phyloP scores from a whole-genome alignment of 2,113 vertebrate genomes.

The Labeo rohita region DNA sequence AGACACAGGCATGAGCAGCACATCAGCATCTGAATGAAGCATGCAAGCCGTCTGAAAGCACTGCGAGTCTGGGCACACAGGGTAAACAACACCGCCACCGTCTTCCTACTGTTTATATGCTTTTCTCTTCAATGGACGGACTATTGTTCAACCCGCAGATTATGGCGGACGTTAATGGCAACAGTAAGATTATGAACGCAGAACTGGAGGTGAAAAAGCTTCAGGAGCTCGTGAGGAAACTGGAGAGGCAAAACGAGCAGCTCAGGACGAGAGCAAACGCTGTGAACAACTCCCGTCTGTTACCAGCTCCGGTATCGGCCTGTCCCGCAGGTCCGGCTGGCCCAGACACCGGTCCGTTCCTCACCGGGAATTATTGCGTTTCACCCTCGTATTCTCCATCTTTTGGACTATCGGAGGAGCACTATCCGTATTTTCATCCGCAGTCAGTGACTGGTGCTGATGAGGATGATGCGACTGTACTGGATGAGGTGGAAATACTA shows the following conservation, averaged over 20 bases:
- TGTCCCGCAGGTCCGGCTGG: background rate
- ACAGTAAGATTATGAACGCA: conserved; percentile 79
- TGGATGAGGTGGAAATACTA: conserved; percentile 91
- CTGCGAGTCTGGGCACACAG: conserved; percentile 50
- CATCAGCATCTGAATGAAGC: conserved; percentile 57
- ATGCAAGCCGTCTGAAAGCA: conserved; percentile 43
- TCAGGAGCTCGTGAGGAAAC: conserved; percentile 90
- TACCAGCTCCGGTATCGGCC: too few relatives aligned
- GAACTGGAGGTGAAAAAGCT: conserved; percentile 97
- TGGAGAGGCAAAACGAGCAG: conserved; percentile 94
- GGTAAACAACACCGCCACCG: conserved; percentile 64
- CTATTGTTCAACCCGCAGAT: conserved; percentile 73
- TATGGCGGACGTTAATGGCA: conserved; percentile 81
- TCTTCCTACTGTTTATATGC: conserved; percentile 35
- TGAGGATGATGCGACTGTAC: conserved; percentile 69
- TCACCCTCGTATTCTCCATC: conserved; percentile 71
- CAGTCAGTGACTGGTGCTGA: conserved; percentile 67
- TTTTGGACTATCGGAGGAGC: conserved; percentile 71
- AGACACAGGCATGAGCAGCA: conserved; percentile 1
- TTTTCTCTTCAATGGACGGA: conserved; percentile 72
- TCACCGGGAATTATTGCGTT: conserved; percentile 63
- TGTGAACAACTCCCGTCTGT: conserved; percentile 72
- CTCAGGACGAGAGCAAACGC: conserved; percentile 84
- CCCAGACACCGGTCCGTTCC: conserved; percentile 35
- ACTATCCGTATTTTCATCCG: conserved; percentile 84